Evolutionary conservation across 2,888 invertebrate genomes (phyloP).

Genomic region (Apamea epomidion): DNA sequence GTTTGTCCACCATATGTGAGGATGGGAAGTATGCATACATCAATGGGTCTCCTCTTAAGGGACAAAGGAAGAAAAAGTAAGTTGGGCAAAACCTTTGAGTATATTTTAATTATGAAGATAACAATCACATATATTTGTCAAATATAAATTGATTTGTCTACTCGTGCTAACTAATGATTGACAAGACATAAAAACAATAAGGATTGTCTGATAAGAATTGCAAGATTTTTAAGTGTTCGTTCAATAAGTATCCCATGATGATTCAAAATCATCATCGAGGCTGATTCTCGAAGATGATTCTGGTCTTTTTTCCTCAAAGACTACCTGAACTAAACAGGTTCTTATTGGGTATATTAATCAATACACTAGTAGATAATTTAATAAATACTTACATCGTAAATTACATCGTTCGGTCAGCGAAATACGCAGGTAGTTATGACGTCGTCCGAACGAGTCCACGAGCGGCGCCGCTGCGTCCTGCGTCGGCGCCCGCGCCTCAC

Average conservation of each 20-base stretch:
- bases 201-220: not conserved
- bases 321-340: not conserved
- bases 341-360: not conserved
- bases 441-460: conserved; percentile 95
- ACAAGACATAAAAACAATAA: not conserved
- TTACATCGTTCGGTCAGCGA: conserved; percentile 99
- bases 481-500: conserved; percentile 17
- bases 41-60: too few species aligned
- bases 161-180: not conserved
- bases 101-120: too few species aligned
- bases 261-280: not conserved
- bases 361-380: not conserved
- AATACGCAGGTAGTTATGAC: conserved; percentile 98
- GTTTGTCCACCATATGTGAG: too few species aligned
- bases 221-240: not conserved
- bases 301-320: not conserved
- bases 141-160: not conserved
- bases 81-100: too few species aligned
- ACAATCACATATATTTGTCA: not conserved
- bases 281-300: not conserved
- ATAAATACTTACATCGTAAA: conserved; percentile 95
- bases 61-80: too few species aligned
- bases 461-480: conserved; percentile 82
- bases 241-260: not conserved
- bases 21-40: too few species aligned